phyloP scores from a whole-genome alignment of 2,113 vertebrate genomes.

The Meleagris gallopavo region DNA sequence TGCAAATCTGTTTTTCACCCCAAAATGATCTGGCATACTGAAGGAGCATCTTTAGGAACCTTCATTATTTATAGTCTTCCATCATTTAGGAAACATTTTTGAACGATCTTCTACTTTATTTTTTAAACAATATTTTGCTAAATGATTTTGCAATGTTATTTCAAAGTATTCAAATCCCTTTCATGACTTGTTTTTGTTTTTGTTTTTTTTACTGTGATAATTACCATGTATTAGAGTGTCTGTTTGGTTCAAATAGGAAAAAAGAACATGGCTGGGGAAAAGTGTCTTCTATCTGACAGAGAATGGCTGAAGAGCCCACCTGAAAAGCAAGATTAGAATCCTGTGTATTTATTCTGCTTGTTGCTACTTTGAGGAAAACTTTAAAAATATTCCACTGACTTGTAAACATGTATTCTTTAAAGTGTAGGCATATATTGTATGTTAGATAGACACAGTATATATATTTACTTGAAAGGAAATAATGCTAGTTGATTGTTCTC shows the following conservation, averaged over 20 bases:
- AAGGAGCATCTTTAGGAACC: neutral
- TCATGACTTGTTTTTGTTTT: neutral
- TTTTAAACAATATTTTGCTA: neutral
- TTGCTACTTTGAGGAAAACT: neutral
- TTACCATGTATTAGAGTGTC: neutral
- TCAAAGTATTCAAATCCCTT: neutral
- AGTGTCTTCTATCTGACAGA: neutral
- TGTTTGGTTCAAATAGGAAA: neutral
- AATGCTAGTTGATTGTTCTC: slow-evolving; percentile 44
- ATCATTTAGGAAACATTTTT: neutral
- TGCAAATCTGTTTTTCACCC: neutral
- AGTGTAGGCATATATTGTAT: neutral
- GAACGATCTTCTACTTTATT: neutral
- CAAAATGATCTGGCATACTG: neutral
- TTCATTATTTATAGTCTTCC: neutral
- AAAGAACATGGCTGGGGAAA: neutral
- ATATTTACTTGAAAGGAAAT: slow-evolving; percentile 45
- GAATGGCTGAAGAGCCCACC: neutral
- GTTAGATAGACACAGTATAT: neutral
- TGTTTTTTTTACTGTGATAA: neutral
- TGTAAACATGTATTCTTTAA: neutral
- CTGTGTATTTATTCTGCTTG: neutral
- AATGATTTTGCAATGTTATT: neutral
- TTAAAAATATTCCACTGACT: neutral
- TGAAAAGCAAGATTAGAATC: neutral